These are phyloP conservation scores for Prunella strophiata DNA, from an alignment of 2,797 vertebrate species.

Conservation along the genomic window DNA sequence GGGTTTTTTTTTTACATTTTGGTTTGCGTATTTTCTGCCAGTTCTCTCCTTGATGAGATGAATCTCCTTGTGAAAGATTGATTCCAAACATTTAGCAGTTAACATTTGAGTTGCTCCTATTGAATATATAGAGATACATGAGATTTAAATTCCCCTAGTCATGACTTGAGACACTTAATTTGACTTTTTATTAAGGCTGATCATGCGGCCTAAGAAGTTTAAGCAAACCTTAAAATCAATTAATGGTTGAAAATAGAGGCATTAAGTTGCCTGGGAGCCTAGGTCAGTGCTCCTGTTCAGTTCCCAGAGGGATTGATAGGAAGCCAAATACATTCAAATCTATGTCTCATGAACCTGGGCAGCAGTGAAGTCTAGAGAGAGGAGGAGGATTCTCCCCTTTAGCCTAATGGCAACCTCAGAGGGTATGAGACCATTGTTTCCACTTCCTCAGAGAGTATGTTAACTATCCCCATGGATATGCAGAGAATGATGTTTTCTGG, in stretches of 20 bases:
- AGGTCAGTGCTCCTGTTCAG: neutral
- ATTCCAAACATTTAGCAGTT: neutral
- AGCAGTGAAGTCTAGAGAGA: neutral
- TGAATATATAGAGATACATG: neutral
- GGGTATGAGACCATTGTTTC: neutral
- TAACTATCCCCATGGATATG: neutral
- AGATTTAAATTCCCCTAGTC: neutral
- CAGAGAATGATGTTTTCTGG: rapidly evolving
- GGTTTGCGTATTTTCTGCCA: neutral
- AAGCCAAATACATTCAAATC: neutral
- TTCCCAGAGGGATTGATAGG: neutral
- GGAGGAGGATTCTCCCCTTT: neutral
- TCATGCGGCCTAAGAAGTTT: neutral
- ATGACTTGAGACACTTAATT: neutral
- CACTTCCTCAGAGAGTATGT: neutral
- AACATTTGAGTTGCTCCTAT: neutral
- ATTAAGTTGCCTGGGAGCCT: neutral
- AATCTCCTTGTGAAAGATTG: neutral
- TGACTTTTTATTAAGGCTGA: neutral
- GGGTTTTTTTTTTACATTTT: neutral
- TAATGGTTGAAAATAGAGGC: neutral
- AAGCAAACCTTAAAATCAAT: neutral
- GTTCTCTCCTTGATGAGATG: neutral
- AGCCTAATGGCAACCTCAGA: neutral
- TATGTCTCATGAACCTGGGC: neutral